Evolutionary conservation across 2,797 vertebrate species (phyloP), one percentile per base, ranked within the genome.

Genomic region (Eospalax fontanierii): DNA sequence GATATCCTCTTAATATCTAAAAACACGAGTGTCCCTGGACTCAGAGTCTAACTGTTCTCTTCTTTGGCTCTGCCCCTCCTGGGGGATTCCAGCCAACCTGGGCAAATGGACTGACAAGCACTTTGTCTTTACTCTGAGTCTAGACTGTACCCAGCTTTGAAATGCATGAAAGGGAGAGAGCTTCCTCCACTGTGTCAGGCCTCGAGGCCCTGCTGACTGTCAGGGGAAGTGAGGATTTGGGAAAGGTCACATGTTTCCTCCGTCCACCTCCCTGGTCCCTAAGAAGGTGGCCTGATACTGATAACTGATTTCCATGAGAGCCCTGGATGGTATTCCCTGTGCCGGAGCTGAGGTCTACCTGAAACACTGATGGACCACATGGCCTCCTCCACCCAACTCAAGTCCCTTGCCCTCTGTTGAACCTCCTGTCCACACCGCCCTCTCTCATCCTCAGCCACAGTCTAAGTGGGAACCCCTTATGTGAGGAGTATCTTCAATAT

Each of bases 371-470:
- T 12, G 57, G 59, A 14, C 50, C 63, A 24, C 43, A 24, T 74
- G 78, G 40, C 24, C n/a, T 33, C 43, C 38, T 2, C 1, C 0
- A n/a, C 0, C 50, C 26, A 2, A 2, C 30, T 43, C 38, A 66
- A 3, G 1, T 21, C 21, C 40, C 6, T 65, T 46, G 21, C 54
- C 21, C 30, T 65, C 43, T 76, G 46, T 21, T 19, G 26, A 2
- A 18, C 33, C 61, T 43, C 9, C 4, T 2, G 3, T n/a, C 19
- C 19, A 15, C 26, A 14, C 6, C 40, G 4, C 14, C 46, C n/a
- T 14, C 6, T 4, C 18, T n/a, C 26, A 21, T 24, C 14, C 9
- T 35, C 65, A 59, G 54, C 35, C n/a, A 22, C 71, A 1, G 2
- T 28, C 2, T 14, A 18, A 33, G 5, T 9, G 15, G 0, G 10